Conservation (phyloP, 2,797 vertebrate species). For the Tinamus major region DNA sequence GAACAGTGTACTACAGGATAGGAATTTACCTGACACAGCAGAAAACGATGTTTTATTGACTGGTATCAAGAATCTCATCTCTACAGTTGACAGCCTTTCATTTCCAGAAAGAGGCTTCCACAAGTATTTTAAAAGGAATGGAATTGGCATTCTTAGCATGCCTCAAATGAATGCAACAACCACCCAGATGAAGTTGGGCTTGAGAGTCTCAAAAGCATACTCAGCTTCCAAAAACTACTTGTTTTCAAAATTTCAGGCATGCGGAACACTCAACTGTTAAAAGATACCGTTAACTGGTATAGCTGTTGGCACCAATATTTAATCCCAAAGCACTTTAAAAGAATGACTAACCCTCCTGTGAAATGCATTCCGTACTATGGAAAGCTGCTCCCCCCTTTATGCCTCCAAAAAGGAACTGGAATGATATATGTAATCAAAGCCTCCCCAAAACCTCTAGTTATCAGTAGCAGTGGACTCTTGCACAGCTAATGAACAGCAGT, state of each 20-base stretch:
- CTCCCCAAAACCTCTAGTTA: neutral
- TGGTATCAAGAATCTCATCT: neutral
- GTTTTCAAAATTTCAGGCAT: neutral
- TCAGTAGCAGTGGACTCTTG: neutral
- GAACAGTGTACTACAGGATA: neutral
- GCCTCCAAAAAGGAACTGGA: slow-evolving; percentile 1
- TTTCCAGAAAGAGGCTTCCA: neutral
- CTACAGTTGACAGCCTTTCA: neutral
- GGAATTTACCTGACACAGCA: neutral
- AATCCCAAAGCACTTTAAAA: neutral
- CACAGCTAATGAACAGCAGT: neutral
- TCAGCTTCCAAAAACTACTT: neutral
- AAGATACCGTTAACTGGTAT: neutral
- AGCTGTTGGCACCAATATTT: neutral
- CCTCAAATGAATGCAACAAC: neutral
- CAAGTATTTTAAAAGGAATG: neutral
- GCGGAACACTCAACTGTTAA: neutral
- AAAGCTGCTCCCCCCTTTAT: neutral
- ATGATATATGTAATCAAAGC: neutral
- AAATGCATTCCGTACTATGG: neutral
- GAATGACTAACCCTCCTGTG: neutral
- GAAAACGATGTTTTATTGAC: neutral
- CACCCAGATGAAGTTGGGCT: neutral
- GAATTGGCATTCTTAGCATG: neutral
- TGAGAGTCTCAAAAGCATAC: neutral